phyloP scores from a whole-genome alignment of 1,140 invertebrate species.

The Brachionus angularis region DNA sequence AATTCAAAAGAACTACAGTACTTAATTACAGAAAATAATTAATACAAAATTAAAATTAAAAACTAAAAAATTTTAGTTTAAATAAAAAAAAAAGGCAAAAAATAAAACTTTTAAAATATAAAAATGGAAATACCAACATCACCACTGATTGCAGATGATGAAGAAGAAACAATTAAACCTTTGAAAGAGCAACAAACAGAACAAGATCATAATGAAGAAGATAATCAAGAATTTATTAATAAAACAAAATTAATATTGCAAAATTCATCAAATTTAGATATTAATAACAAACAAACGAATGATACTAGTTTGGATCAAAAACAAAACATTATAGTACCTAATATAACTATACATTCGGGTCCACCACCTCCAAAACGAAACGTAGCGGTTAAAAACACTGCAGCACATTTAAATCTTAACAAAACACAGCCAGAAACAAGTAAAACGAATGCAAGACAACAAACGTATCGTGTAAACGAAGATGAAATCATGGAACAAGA shows the following conservation, averaged over 20 bases:
- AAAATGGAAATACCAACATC: background rate
- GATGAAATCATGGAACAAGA: background rate
- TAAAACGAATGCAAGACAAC: background rate
- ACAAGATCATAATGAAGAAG: background rate
- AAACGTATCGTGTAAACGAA: background rate
- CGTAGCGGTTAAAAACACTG: background rate
- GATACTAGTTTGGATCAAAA: too few species aligned
- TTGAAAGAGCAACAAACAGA: background rate
- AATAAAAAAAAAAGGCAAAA: background rate
- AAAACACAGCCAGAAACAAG: too few species aligned
- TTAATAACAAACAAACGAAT: too few species aligned
- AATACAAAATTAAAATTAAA: too few species aligned
- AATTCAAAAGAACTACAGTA: too few species aligned
- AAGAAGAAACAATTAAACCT: background rate
- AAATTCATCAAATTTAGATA: too few species aligned
- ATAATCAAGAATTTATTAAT: background rate
- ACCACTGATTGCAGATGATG: background rate
- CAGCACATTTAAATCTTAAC: background rate
- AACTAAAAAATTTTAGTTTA: background rate
- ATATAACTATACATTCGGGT: background rate
- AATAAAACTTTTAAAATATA: background rate
- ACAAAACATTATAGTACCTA: background rate
- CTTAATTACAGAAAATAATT: too few species aligned
- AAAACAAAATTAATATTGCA: too few species aligned
- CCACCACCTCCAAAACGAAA: background rate